These are phyloP conservation scores for Sphyrna mokarran DNA, from an alignment of 2,113 vertebrate species.

Conservation along the genomic window DNA sequence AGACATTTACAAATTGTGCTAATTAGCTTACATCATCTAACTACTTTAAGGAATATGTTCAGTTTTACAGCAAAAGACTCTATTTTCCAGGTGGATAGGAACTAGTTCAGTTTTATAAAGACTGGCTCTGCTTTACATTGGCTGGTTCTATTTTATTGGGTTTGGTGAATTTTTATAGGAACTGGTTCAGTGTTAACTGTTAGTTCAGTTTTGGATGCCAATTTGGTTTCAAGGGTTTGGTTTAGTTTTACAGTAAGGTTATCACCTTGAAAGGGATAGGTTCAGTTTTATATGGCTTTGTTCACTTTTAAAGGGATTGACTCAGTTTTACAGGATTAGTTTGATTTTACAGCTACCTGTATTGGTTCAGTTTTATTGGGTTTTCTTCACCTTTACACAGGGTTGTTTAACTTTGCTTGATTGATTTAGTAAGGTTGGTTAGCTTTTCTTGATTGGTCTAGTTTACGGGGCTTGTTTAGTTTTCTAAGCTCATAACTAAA, in stretches of 20 bases:
- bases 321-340: neutral
- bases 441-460: neutral
- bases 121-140: no score
- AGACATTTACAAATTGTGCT: neutral
- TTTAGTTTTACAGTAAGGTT: neutral
- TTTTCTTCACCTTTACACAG: neutral
- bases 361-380: neutral
- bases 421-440: neutral
- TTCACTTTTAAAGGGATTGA: neutral
- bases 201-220: no score
- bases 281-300: neutral
- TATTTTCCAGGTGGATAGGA: no score
- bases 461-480: neutral
- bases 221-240: neutral
- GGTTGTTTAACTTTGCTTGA: neutral
- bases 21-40: neutral
- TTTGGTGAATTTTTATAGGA: neutral
- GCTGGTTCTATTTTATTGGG: neutral
- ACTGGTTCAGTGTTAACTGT: neutral
- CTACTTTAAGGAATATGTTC: neutral
- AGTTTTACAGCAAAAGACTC: no score
- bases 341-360: neutral
- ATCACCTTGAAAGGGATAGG: neutral
- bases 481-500: constrained; percentile 8
- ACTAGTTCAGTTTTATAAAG: no score